Evolutionary conservation across 2,888 invertebrate species (phyloP).

Genomic region (Ctena decussata): DNA sequence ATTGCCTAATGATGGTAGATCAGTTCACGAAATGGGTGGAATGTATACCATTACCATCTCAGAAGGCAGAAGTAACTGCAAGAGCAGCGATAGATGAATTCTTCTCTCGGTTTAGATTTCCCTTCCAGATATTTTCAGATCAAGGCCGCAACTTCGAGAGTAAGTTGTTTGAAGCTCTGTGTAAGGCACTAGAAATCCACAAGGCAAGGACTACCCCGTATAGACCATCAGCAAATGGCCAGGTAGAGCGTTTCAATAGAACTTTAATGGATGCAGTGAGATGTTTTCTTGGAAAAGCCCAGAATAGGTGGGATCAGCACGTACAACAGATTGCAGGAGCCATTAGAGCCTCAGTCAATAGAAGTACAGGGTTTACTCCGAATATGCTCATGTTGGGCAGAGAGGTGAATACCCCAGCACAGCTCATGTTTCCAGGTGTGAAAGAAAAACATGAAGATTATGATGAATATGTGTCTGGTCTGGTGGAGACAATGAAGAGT

Average conservation of each 20-base stretch:
- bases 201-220: neutral
- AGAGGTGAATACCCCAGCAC: slow-evolving; percentile 7
- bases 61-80: slow-evolving; percentile 10
- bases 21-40: slow-evolving; percentile 13
- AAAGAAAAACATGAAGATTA: neutral
- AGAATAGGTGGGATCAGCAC: neutral
- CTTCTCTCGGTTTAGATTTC: neutral
- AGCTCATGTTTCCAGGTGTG: neutral
- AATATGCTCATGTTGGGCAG: slow-evolving; percentile 49
- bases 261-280: slow-evolving; percentile 1
- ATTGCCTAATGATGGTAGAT: slow-evolving; percentile 11
- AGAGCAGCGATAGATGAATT: slow-evolving; percentile 9
- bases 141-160: slow-evolving; percentile 8
- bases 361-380: slow-evolving; percentile 43
- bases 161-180: neutral
- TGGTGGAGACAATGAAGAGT: neutral
- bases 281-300: neutral
- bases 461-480: neutral
- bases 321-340: slow-evolving; percentile 10
- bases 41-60: neutral
- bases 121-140: neutral
- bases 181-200: neutral
- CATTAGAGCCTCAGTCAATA: neutral
- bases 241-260: neutral
- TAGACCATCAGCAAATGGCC: neutral